These are phyloP conservation scores for Dexiosoma caninum DNA, from an alignment of 2,888 invertebrate species.

Conservation along the genomic window DNA sequence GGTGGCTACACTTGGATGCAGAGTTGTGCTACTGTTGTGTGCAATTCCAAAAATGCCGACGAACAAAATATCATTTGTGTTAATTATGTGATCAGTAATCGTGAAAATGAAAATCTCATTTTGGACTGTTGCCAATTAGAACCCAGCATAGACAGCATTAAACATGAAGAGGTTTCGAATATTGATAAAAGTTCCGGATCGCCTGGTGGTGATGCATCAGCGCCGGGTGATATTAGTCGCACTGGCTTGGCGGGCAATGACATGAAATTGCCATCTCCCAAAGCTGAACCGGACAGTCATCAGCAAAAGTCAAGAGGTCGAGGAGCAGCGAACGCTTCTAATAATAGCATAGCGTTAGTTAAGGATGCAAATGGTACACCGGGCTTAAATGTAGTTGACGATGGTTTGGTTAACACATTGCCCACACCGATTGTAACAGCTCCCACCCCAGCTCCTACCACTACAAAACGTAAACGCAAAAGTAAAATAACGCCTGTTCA, in stretches of 20 bases:
- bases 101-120: conserved; percentile 91
- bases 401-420: conserved; percentile 59
- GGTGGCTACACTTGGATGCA: conserved; percentile 98
- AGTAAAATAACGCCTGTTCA: conserved; percentile 77
- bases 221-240: conserved; percentile 64
- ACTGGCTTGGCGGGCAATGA: conserved; percentile 71
- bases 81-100: conserved; percentile 89
- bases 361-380: conserved; percentile 71
- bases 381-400: conserved; percentile 68
- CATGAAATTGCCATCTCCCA: conserved; percentile 76
- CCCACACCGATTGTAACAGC: conserved; percentile 68
- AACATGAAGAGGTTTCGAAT: conserved; percentile 85
- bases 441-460: conserved; percentile 61
- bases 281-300: conserved; percentile 75
- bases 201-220: conserved; percentile 87
- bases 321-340: conserved; percentile 69
- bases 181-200: conserved; percentile 91
- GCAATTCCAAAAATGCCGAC: conserved; percentile 96
- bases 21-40: conserved; percentile 97
- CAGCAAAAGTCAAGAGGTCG: conserved; percentile 70
- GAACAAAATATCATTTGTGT: conserved; percentile 98
- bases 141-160: conserved; percentile 85
- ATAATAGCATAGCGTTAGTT: conserved; percentile 70
- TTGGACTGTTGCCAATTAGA: conserved; percentile 96
- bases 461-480: conserved; percentile 81